phyloP scores from a whole-genome alignment of 1,140 invertebrate species.

The Brevipalpus yothersi region DNA sequence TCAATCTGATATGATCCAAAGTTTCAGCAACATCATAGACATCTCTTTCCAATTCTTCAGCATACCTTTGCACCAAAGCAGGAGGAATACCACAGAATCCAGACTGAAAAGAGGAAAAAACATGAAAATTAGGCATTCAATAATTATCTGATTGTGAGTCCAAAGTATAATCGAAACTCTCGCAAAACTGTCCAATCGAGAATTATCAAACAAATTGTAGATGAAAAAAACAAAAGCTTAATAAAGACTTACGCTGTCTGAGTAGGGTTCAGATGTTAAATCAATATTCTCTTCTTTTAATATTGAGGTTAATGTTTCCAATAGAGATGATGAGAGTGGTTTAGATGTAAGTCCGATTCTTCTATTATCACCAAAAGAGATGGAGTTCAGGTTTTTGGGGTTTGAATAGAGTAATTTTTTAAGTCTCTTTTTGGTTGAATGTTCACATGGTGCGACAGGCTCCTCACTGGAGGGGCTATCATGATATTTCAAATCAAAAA shows the following conservation, averaged over 20 bases:
- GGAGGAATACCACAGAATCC: slow-evolving; percentile 23
- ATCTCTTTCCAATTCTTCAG: slow-evolving; percentile 21
- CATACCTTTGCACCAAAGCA: slow-evolving; percentile 21
- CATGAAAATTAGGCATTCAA: not conserved
- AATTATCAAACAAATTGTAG: not conserved
- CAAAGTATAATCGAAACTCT: not conserved
- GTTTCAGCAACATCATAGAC: slow-evolving; percentile 19
- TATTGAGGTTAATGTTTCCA: slow-evolving; percentile 12
- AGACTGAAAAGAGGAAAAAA: slow-evolving; percentile 15
- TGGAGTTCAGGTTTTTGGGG: not conserved
- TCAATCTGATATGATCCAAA: slow-evolving; percentile 19
- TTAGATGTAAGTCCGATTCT: not conserved
- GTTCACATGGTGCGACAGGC: not conserved
- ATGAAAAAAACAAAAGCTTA: not conserved
- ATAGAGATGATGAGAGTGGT: slow-evolving; percentile 1
- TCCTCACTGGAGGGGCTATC: not conserved
- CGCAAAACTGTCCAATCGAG: not conserved
- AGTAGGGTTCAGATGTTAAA: slow-evolving; percentile 19
- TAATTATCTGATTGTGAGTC: not conserved
- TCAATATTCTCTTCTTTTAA: slow-evolving; percentile 21
- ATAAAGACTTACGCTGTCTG: slow-evolving; percentile 15
- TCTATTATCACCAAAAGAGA: not conserved
- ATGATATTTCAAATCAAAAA: not conserved
- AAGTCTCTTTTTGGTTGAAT: not conserved
- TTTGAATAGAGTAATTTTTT: not conserved